Evolutionary conservation across 2,888 invertebrate genomes (phyloP), one percentile per base, ranked within the genome.

Genomic region (Cantharis rustica): DNA sequence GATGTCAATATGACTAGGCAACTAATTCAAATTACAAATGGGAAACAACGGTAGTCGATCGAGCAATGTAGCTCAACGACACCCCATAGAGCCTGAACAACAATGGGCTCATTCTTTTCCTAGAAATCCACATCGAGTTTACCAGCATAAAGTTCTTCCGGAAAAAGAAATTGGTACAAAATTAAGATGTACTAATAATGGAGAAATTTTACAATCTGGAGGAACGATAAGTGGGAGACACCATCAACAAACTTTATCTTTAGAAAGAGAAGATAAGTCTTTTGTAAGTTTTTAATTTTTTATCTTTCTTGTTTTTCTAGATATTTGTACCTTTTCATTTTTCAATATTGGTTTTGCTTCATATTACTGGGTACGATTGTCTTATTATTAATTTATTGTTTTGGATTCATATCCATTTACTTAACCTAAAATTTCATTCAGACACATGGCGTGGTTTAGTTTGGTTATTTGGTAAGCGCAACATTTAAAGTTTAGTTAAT

Each of bases 111-210:
- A 86, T 79, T 87, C 87, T 13, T 85, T 86, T 77, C 86, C 86
- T 23, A 83, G 84, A 80, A 83, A 84, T 73, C 82, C 84, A 16
- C 80, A 81, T 23, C 76, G 80, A 15, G 79, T 82, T 61, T 82
- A 81, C 64, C 86, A 86, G 71, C 81, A 84, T 47, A 88, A 87
- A 82, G 95, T 95, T 75, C 89, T 95, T 27, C 95, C 95, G 10
- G 92, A 93, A 77, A 91, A 91, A 83, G 92, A 92, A 75, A 81
- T 84, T 1, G 81, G 84, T 10, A 93, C 93, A 80, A 91, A 92
- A 80, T 89, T 96, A 73, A 92, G 95, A 79, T 92, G 93, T 75
- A 96, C 96, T 3, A 93, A 95, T 87, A 96, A 96, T 88, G 96
- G 96, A 71, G 93, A 93, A 83, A 95, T 95, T 85, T 89, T 96